These are phyloP conservation scores for Trichogramma dendrolimi DNA, from an alignment of 2,888 invertebrate genomes.

Conservation along the genomic window DNA sequence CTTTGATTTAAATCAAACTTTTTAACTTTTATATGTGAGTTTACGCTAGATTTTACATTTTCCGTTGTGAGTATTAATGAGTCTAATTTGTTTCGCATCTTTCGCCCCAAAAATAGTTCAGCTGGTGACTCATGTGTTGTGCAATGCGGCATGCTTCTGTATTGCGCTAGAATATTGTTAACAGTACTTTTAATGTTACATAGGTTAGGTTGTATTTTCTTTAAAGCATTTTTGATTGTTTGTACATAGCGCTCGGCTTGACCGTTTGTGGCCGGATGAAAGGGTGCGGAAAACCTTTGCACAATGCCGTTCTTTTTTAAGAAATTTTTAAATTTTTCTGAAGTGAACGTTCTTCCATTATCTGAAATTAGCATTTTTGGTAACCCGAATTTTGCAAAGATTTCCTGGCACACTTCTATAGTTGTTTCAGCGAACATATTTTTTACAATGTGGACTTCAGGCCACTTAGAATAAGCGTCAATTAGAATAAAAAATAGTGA, in stretches of 20 bases:
- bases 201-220: slow-evolving; percentile 4
- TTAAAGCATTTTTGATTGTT: slow-evolving; percentile 14
- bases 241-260: slow-evolving; percentile 24
- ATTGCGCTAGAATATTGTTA: slow-evolving; percentile 19
- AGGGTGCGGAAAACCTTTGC: slow-evolving; percentile 21
- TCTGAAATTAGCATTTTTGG: slow-evolving; percentile 26
- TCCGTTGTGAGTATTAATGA: slow-evolving; percentile 1
- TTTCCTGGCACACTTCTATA: slow-evolving; percentile 19
- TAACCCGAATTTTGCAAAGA: slow-evolving; percentile 28
- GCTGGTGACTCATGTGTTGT: slow-evolving; percentile 32
- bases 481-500: slow-evolving; percentile 28
- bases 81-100: slow-evolving; percentile 29
- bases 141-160: slow-evolving; percentile 20
- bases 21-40: too few species aligned
- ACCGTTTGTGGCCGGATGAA: slow-evolving; percentile 22
- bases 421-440: slow-evolving; percentile 18
- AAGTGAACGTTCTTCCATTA: slow-evolving; percentile 28
- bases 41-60: not conserved
- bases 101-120: slow-evolving; percentile 28
- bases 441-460: slow-evolving; percentile 22
- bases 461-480: slow-evolving; percentile 25
- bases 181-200: not conserved
- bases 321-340: slow-evolving; percentile 3
- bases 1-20: not conserved
- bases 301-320: not conserved